Evolutionary conservation across 2,113 vertebrate species (phyloP).

Genomic region (Tringa solitaria): DNA sequence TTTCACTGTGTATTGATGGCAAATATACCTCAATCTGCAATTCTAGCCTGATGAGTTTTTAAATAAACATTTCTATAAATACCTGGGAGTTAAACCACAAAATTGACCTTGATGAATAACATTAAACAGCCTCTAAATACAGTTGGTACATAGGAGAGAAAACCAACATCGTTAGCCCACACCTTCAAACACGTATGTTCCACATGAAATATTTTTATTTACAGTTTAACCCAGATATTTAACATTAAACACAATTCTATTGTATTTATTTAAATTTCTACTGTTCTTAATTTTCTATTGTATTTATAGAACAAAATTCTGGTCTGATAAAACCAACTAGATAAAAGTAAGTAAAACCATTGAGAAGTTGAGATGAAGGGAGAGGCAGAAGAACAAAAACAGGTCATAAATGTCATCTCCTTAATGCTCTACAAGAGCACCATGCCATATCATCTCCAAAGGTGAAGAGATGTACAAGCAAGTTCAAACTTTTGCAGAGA

Average conservation of each 20-base stretch:
- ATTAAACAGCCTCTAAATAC: neutral
- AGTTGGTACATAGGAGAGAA: neutral
- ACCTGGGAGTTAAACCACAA: neutral
- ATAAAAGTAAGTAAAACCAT: neutral
- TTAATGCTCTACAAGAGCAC: neutral
- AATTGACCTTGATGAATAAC: neutral
- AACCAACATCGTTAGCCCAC: neutral
- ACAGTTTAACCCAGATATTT: neutral
- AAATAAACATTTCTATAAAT: neutral
- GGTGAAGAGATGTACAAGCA: neutral
- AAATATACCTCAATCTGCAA: neutral
- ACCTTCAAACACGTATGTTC: neutral
- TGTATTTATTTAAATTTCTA: neutral
- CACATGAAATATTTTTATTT: neutral
- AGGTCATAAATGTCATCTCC: neutral
- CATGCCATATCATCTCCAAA: neutral
- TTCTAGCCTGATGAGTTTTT: neutral
- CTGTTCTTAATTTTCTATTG: neutral
- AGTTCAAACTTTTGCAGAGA: neutral
- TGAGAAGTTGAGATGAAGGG: neutral
- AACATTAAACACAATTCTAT: neutral
- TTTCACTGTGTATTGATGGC: neutral
- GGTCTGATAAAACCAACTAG: neutral
- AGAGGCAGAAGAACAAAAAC: neutral
- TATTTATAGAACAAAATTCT: neutral